phyloP scores from a whole-genome alignment of 2,888 invertebrate genomes.

The Aelia acuminata region DNA sequence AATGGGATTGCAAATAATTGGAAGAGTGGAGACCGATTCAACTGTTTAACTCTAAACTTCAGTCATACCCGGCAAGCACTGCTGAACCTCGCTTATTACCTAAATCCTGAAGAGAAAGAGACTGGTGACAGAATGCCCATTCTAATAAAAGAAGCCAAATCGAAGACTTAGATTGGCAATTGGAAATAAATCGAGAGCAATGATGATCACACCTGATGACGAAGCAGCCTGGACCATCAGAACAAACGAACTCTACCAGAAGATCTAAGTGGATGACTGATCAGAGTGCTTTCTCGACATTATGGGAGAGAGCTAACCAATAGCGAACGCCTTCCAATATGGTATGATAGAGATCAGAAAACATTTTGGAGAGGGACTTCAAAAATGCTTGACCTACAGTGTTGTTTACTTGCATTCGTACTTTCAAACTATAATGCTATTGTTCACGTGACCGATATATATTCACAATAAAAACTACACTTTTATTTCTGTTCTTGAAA shows the following conservation, averaged over 20 bases:
- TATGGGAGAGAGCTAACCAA: not conserved
- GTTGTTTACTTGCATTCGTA: too few relatives aligned
- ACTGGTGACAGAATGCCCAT: not conserved
- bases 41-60: too few relatives aligned
- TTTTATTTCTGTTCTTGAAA: too few relatives aligned
- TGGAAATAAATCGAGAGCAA: not conserved
- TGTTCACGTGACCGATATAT: too few relatives aligned
- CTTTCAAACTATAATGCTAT: too few relatives aligned
- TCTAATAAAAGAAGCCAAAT: not conserved
- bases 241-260: not conserved
- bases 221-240: not conserved
- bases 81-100: not conserved
- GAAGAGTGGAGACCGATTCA: too few relatives aligned
- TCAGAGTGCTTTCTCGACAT: not conserved
- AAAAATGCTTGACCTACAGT: not conserved
- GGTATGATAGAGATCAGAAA: not conserved
- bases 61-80: not conserved
- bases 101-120: not conserved
- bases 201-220: not conserved
- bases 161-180: not conserved
- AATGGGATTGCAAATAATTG: too few relatives aligned
- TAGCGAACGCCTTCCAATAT: not conserved
- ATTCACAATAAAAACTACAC: too few relatives aligned
- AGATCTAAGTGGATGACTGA: not conserved
- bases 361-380: too few relatives aligned